These are phyloP conservation scores for Drosophila bifasciata DNA, from an alignment of 1,140 invertebrate genomes.

Conservation along the genomic window DNA sequence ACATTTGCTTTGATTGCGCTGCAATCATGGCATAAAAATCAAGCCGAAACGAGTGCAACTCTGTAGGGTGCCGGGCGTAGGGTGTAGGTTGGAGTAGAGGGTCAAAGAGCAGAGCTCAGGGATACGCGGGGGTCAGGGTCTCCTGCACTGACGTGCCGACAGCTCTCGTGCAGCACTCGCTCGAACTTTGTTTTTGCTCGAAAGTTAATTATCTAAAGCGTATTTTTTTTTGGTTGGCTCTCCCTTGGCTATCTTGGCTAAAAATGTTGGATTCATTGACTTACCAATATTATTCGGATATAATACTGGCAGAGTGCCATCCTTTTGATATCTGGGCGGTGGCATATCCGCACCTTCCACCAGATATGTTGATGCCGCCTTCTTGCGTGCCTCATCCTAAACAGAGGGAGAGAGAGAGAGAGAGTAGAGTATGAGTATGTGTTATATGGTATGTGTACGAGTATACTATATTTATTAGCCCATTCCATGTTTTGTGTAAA, in stretches of 20 bases:
- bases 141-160: conserved; percentile 57
- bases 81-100: too few species aligned
- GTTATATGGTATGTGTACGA: conserved; percentile 8
- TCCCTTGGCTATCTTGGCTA: not conserved
- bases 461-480: conserved; percentile 39
- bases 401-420: conserved; percentile 22
- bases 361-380: conserved; percentile 86
- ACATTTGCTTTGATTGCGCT: conserved; percentile 71
- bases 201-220: conserved; percentile 82
- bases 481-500: conserved; percentile 58
- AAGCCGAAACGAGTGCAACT: conserved; percentile 49
- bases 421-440: not conserved
- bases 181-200: conserved; percentile 63
- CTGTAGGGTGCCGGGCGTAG: not conserved
- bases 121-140: conserved; percentile 10
- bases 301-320: conserved; percentile 85
- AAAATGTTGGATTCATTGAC: conserved; percentile 25
- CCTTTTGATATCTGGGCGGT: conserved; percentile 83
- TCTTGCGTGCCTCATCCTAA: conserved; percentile 86
- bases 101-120: not conserved
- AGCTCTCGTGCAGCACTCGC: conserved; percentile 38
- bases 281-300: conserved; percentile 84
- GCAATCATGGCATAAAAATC: conserved; percentile 78
- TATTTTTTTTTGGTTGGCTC: conserved; percentile 38
- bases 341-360: conserved; percentile 85